A percentile compares a stretch with the other conserved stretches of the same genome.
These are phyloP conservation scores for Agrotis ipsilon DNA, from an alignment of 2,888 invertebrate genomes.

Conservation along the genomic window DNA sequence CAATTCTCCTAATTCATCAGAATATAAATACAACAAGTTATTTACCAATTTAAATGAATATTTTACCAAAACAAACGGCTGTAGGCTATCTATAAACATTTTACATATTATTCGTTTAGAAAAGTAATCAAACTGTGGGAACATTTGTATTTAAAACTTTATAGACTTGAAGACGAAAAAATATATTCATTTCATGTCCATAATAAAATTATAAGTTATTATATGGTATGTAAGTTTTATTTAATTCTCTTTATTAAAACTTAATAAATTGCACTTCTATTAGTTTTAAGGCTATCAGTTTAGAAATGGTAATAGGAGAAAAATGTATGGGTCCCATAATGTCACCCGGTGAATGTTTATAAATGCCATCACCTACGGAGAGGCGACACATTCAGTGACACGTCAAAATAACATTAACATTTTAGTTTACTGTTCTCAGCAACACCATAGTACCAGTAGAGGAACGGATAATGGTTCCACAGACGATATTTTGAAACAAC, in stretches of 20 bases:
- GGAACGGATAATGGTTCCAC: not conserved
- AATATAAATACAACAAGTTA: constrained; percentile 25
- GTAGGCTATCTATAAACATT: constrained; percentile 64
- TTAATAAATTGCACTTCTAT: constrained; percentile 80
- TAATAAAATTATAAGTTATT: constrained; percentile 79
- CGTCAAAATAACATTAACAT: constrained; percentile 80
- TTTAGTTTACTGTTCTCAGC: constrained; percentile 49
- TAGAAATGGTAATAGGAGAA: constrained; percentile 74
- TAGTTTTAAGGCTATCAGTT: constrained; percentile 72
- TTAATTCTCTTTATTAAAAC: constrained; percentile 81
- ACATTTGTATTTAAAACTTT: constrained; percentile 78
- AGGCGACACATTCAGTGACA: constrained; percentile 80
- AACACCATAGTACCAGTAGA: constrained; percentile 3
- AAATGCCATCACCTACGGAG: constrained; percentile 81
- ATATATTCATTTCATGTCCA: constrained; percentile 77
- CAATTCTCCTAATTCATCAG: constrained; percentile 28
- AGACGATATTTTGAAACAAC: constrained; percentile 7
- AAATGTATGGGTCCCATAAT: constrained; percentile 71
- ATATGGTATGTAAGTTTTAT: constrained; percentile 72
- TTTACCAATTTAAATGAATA: constrained; percentile 39
- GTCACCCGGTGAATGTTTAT: constrained; percentile 63
- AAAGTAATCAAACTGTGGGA: constrained; percentile 77
- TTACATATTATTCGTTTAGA: constrained; percentile 68
- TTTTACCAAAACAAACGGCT: constrained; percentile 64
- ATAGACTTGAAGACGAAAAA: constrained; percentile 74